Base-by-base conservation (phyloP, 2,888 invertebrate genomes). In the Autographa pulchrina region DNA sequence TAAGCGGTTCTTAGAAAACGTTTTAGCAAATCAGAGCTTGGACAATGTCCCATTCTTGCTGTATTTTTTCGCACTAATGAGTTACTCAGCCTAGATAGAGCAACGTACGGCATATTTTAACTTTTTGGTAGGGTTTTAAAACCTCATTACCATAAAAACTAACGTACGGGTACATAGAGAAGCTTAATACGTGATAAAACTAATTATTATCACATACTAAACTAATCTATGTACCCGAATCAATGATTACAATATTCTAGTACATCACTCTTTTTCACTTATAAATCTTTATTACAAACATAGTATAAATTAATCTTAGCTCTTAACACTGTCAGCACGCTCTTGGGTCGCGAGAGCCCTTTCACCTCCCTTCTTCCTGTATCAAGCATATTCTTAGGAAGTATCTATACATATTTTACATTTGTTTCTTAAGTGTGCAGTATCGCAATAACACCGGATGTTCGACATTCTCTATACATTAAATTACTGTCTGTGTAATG, bases 311-410 rank as follows among this genome's bases (percentile, higher is more conserved):
- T 48, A 48, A 48, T n/a, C 48, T n/a, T 7, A 48, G 48, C 48
- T 48, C n/a, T 4, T n/a, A 48, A 48, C n/a, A 48, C n/a, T n/a
- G n/a, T 48, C 7, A n/a, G n/a, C 48, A 48, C 48, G 48, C 16
- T 48, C 48, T 48, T 48, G n/a, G n/a, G 48, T 48, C n/a, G n/a
- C 48, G 48, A 48, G 48, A 48, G 48, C n/a, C 8, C n/a, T 48
- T 48, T n/a, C 14, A 43, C 5, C 48, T 7, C 48, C 48, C 48
- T n/a, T 48, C 48, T 48, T 48, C 48, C 48, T 48, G 48, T 48
- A 48, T n/a, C n/a, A n/a, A 48, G n/a, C 48, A 1, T 16, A n/a
- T n/a, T 43, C 48, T 7, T 48, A 48, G 48, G 6, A 20, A 54
- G 54, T 20, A 54, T 3, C 20, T 54, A 9, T 54, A 38, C 20